Conservation (phyloP, 1,140 invertebrate genomes). For the Berghia stephanieae region DNA sequence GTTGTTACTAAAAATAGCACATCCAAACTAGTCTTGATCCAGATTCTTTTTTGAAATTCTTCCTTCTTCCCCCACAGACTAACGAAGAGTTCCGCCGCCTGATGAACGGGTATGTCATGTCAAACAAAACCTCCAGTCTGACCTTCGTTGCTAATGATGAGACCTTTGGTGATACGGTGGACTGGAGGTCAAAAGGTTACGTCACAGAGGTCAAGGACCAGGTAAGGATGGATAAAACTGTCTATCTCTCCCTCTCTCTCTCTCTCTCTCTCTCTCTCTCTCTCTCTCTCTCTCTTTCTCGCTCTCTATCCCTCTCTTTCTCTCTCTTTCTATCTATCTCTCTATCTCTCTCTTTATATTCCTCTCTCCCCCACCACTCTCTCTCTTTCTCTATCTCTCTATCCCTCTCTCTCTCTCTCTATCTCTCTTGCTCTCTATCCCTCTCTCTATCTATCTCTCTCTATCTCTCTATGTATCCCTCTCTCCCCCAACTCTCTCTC, state of each 20-base stretch:
- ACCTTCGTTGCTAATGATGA: slow-evolving; percentile 27
- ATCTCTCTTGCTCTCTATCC: too few relatives aligned
- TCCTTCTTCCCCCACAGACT: slow-evolving; percentile 36
- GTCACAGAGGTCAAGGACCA: slow-evolving; percentile 58
- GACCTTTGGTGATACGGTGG: slow-evolving; percentile 43
- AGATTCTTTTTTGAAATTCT: background rate
- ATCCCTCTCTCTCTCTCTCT: too few relatives aligned
- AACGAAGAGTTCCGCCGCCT: slow-evolving; percentile 47
- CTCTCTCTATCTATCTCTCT: too few relatives aligned
- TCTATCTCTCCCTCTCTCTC: background rate
- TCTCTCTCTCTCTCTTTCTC: too few relatives aligned
- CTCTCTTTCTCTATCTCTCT: background rate
- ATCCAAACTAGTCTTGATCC: background rate
- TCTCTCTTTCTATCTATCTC: too few relatives aligned
- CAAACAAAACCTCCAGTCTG: background rate
- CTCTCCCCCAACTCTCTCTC: too few relatives aligned
- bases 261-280: too few relatives aligned
- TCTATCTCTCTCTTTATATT: too few relatives aligned
- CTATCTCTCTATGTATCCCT: too few relatives aligned
- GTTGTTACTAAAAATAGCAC: background rate
- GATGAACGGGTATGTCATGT: slow-evolving; percentile 50
- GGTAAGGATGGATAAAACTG: slow-evolving; percentile 29
- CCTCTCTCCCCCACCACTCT: background rate
- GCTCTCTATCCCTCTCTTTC: background rate
- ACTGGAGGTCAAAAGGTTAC: slow-evolving; percentile 58